Evolutionary conservation across 2,797 vertebrate genomes (phyloP).

Genomic region (Hapalemur alaotrensis): DNA sequence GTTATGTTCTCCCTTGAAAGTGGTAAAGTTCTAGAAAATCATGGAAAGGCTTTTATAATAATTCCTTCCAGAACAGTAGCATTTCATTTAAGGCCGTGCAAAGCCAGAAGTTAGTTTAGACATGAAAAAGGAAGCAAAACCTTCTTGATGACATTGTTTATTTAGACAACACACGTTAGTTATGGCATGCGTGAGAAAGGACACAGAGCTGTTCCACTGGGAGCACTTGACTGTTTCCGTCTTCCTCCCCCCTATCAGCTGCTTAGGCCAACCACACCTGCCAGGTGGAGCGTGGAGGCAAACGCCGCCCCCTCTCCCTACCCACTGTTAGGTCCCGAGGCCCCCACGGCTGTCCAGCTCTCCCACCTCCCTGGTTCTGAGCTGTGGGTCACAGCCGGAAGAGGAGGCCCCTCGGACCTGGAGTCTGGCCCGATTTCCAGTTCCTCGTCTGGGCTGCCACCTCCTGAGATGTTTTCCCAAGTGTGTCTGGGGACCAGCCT

Average conservation of each 20-base stretch:
- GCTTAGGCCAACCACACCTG: background rate
- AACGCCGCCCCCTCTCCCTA: background rate
- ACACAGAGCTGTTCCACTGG: no score
- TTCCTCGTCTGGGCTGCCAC: background rate
- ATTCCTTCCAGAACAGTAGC: background rate
- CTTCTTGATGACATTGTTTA: background rate
- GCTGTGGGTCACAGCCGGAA: background rate
- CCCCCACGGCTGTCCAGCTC: background rate
- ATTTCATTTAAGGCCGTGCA: background rate
- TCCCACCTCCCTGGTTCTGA: background rate
- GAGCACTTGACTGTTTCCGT: background rate
- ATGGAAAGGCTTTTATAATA: background rate
- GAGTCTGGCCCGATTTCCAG: background rate
- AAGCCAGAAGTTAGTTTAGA: background rate
- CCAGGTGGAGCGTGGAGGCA: background rate
- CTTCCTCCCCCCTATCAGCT: background rate
- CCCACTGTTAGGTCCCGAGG: background rate
- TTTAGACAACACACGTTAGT: background rate
- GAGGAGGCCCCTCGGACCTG: background rate
- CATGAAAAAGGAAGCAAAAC: background rate
- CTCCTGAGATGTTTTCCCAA: background rate
- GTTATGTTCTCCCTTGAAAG: background rate
- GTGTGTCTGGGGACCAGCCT: background rate
- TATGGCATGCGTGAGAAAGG: background rate
- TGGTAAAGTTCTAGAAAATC: background rate